Conservation (phyloP, 2,888 invertebrate species). For the Julus scanicus region DNA sequence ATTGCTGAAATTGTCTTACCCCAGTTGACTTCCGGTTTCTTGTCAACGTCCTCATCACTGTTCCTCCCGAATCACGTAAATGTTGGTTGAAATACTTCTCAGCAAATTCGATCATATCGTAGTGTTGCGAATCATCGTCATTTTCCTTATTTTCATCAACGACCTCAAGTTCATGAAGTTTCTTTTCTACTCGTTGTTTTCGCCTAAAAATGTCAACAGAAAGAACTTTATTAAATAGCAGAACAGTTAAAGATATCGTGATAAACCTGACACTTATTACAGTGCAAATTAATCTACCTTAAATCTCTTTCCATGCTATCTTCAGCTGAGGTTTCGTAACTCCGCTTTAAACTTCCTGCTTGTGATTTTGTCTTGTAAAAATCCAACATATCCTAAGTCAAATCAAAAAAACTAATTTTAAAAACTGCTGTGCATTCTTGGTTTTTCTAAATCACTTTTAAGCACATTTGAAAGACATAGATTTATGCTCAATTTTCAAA, state of each 20-base stretch:
- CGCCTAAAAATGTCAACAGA: slow-evolving; percentile 68
- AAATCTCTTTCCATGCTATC: slow-evolving; percentile 60
- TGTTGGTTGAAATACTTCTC: slow-evolving; percentile 92
- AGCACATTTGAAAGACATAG: too few relatives aligned
- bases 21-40: slow-evolving; percentile 61
- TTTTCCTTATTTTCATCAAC: slow-evolving; percentile 70
- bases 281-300: slow-evolving; percentile 54
- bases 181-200: slow-evolving; percentile 85
- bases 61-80: slow-evolving; percentile 64
- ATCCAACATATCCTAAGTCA: slow-evolving; percentile 56
- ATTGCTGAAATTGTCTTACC: slow-evolving; percentile 45
- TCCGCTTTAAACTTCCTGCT: slow-evolving; percentile 58
- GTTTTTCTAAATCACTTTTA: too few relatives aligned
- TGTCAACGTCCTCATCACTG: slow-evolving; percentile 61
- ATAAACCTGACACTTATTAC: not conserved
- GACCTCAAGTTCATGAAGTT: slow-evolving; percentile 82
- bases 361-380: slow-evolving; percentile 56
- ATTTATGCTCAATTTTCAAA: not conserved
- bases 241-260: not conserved
- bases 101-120: slow-evolving; percentile 93
- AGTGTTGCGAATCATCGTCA: slow-evolving; percentile 72
- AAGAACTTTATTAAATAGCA: not conserved
- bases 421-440: not conserved
- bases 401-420: slow-evolving; percentile 3
- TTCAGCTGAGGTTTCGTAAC: slow-evolving; percentile 56